phyloP scores from a whole-genome alignment of 2,797 vertebrate genomes.

The Pteronotus mesoamericanus region DNA sequence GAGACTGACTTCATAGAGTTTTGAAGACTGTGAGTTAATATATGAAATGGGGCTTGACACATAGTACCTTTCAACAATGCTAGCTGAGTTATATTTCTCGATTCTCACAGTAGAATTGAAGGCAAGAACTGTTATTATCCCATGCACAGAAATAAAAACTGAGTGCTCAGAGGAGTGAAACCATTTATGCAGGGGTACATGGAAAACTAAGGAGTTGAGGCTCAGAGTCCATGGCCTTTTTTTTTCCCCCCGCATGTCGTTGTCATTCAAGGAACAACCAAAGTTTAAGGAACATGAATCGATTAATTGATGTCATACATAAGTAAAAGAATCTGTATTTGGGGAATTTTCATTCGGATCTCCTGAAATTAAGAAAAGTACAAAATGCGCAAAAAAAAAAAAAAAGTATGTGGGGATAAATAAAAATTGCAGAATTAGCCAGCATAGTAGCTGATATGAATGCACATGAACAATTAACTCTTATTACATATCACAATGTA shows the following conservation, averaged over 20 bases:
- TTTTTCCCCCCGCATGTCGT: background rate
- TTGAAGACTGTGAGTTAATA: background rate
- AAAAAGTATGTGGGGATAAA: background rate
- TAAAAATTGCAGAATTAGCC: conserved; percentile 41
- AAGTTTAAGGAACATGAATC: background rate
- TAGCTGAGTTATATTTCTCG: background rate
- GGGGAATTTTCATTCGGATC: conserved; percentile 35
- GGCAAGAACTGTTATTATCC: background rate
- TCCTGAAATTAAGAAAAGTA: conserved; percentile 27
- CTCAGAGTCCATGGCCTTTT: background rate
- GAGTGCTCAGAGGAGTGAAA: background rate
- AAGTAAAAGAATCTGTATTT: conserved; percentile 3
- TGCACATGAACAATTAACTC: conserved; percentile 44
- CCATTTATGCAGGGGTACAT: background rate
- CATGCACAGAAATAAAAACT: background rate
- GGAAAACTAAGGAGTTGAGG: background rate
- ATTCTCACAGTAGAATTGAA: background rate
- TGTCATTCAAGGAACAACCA: background rate
- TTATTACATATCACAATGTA: conserved; percentile 44
- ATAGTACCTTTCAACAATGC: background rate
- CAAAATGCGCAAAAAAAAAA: background rate
- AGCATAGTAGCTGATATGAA: background rate
- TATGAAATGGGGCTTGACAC: background rate
- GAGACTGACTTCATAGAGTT: background rate
- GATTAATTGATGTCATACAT: background rate